These are phyloP conservation scores for Brachionus plicatilis DNA, from an alignment of 1,140 invertebrate species.

Conservation along the genomic window DNA sequence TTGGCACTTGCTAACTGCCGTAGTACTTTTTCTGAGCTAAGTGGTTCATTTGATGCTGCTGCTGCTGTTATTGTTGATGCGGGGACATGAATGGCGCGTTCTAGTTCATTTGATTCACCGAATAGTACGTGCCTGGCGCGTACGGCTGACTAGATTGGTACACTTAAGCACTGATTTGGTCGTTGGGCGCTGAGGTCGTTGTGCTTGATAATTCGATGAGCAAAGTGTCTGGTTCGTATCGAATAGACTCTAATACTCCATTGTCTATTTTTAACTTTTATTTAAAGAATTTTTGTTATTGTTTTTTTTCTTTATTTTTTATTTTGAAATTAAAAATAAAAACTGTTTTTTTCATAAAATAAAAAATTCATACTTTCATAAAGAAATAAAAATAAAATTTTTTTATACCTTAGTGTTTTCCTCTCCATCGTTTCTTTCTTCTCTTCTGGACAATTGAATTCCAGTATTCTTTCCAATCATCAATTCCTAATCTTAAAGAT, in stretches of 20 bases:
- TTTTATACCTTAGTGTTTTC: background rate
- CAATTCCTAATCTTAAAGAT: background rate
- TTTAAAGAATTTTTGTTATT: background rate
- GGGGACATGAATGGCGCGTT: background rate
- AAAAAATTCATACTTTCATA: background rate
- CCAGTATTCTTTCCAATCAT: background rate
- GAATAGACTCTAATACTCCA: constrained; percentile 37
- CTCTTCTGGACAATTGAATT: background rate
- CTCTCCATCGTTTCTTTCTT: background rate
- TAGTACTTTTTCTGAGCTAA: background rate
- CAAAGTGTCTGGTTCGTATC: constrained; percentile 27
- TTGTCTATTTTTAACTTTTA: background rate
- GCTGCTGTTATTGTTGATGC: background rate
- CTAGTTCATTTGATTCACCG: background rate
- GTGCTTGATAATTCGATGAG: background rate
- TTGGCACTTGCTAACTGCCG: background rate
- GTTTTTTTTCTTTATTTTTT: background rate
- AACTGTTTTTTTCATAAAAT: background rate
- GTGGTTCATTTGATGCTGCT: constrained; percentile 1
- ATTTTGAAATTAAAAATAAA: background rate
- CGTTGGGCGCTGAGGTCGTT: background rate
- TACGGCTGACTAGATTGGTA: background rate
- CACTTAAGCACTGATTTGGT: background rate
- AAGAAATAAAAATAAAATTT: background rate
- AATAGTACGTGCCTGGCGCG: background rate